phyloP scores from a whole-genome alignment of 1,140 invertebrate species.

The Sweltsa coloradensis region DNA sequence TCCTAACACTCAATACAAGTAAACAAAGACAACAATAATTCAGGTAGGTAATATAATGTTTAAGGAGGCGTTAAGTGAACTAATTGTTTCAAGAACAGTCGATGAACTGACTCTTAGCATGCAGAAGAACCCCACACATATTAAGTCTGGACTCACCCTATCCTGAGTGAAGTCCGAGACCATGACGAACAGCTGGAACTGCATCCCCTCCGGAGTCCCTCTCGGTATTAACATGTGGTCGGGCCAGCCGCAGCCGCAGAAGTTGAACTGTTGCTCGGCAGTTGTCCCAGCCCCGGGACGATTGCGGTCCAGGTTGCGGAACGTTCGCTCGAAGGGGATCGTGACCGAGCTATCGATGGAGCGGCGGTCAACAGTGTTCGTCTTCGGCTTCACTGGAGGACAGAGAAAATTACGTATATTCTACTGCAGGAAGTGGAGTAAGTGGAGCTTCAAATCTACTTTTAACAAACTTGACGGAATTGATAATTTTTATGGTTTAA shows the following conservation, averaged over 20 bases:
- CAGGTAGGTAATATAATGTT: no score
- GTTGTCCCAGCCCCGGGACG: constrained; percentile 24
- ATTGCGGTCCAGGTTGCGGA: constrained; percentile 38
- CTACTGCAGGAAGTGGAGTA: no score
- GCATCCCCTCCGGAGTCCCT: constrained; percentile 27
- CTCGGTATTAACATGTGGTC: constrained; percentile 37
- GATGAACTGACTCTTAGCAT: no score
- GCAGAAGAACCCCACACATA: no score
- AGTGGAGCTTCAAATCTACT: no score
- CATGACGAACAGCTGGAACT: constrained; percentile 34
- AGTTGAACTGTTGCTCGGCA: constrained; percentile 35
- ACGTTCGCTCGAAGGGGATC: constrained; percentile 48
- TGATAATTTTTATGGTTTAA: no score
- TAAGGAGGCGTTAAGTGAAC: no score
- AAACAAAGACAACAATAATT: no score
- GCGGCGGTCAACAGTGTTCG: constrained; percentile 37
- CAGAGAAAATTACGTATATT: no score
- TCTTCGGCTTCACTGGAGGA: constrained; percentile 37
- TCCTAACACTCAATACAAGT: no score
- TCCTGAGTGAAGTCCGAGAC: constrained; percentile 32
- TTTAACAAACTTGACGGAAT: no score
- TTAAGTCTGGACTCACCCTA: constrained; percentile 12
- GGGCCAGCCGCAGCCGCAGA: constrained; percentile 43
- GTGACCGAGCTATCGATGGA: constrained; percentile 48
- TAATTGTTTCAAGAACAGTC: no score